phyloP scores from a whole-genome alignment of 1,140 invertebrate genomes.

The Camponotus floridanus region DNA sequence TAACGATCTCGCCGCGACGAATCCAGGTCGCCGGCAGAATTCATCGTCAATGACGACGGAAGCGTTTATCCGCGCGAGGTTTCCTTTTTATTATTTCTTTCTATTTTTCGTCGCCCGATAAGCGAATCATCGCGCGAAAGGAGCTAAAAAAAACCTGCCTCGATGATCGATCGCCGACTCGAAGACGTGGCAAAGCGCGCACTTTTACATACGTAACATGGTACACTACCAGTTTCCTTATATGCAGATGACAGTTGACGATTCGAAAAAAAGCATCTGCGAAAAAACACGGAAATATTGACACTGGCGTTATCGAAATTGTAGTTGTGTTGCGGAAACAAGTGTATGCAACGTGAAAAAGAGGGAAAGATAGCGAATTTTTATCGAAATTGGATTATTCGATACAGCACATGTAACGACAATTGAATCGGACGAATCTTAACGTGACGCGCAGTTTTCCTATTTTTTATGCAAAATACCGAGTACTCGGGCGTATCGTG shows the following conservation, averaged over 20 bases:
- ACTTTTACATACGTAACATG: constrained; percentile 17
- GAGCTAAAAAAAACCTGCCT: neutral
- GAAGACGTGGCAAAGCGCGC: constrained; percentile 11
- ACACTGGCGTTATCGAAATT: constrained; percentile 10
- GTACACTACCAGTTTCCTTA: neutral
- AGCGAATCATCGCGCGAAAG: constrained; percentile 6
- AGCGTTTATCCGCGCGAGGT: constrained; percentile 37
- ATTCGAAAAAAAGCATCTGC: constrained; percentile 26
- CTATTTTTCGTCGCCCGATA: constrained; percentile 35
- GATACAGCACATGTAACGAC: constrained; percentile 6
- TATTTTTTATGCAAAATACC: constrained; percentile 25
- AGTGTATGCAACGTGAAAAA: neutral
- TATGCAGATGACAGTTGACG: constrained; percentile 21
- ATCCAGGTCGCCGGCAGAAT: constrained; percentile 5
- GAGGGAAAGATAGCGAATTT: constrained; percentile 12
- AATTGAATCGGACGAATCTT: neutral
- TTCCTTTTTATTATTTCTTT: neutral
- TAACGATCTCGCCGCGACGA: constrained; percentile 43
- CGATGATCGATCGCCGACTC: constrained; percentile 35
- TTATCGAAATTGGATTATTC: constrained; percentile 29
- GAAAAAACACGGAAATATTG: neutral
- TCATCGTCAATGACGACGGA: neutral
- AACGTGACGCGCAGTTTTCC: neutral
- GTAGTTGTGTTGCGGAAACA: neutral
- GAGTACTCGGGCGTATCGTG: neutral